phyloP scores from a whole-genome alignment of 2,113 vertebrate genomes.

The Eptesicus fuscus region DNA sequence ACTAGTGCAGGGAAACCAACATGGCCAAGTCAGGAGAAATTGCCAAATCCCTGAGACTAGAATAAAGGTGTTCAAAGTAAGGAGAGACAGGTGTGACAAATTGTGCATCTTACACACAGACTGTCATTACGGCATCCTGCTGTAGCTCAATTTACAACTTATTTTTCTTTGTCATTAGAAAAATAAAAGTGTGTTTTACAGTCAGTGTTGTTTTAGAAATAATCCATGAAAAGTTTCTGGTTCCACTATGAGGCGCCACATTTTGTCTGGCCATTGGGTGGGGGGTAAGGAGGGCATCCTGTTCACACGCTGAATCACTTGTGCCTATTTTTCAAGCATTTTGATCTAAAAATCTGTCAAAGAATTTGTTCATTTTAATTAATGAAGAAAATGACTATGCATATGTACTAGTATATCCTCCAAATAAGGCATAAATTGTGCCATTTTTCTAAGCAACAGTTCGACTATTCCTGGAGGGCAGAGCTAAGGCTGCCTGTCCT shows the following conservation, averaged over 20 bases:
- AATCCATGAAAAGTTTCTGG: accelerated
- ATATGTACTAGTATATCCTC: background rate
- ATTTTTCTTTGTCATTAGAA: background rate
- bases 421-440: background rate
- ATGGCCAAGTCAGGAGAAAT: background rate
- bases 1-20: accelerated
- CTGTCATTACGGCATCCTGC: too few relatives aligned
- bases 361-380: background rate
- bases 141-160: background rate
- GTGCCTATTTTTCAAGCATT: background rate
- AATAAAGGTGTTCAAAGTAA: too few relatives aligned
- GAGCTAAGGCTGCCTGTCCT: background rate
- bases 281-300: too few relatives aligned
- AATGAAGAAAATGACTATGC: background rate
- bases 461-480: background rate
- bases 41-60: accelerated
- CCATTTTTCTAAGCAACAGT: background rate
- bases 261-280: background rate
- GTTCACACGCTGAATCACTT: background rate
- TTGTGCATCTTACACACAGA: accelerated
- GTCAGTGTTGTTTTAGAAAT: background rate
- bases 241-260: accelerated
- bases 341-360: background rate
- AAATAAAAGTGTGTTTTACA: background rate
- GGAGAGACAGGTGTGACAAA: background rate